phyloP scores from a whole-genome alignment of 2,797 vertebrate genomes.

The Odontamblyopus lacepedii region DNA sequence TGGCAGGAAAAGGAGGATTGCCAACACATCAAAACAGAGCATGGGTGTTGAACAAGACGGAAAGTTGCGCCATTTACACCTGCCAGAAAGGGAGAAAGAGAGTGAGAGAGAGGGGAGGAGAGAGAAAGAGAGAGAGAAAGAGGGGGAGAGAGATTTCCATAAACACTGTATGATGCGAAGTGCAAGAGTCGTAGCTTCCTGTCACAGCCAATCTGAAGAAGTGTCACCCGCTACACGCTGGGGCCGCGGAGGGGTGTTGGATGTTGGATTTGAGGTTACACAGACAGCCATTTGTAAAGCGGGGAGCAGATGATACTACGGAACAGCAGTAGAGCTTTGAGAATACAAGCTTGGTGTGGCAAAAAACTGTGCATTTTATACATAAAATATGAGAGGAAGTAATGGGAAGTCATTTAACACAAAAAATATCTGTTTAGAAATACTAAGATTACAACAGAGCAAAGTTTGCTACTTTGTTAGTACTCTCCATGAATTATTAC shows the following conservation, averaged over 20 bases:
- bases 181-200: conserved; percentile 54
- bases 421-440: background rate
- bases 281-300: conserved; percentile 55
- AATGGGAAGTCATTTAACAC: conserved; percentile 3
- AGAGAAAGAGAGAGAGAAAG: conserved; percentile 29
- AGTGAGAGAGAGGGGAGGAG: conserved; percentile 28
- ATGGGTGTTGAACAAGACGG: conserved; percentile 77
- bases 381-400: background rate
- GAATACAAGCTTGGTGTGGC: background rate
- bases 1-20: conserved; percentile 74
- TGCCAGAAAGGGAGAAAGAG: conserved; percentile 50
- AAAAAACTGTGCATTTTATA: background rate
- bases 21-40: conserved; percentile 79
- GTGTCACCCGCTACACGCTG: conserved; percentile 61
- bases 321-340: conserved; percentile 41
- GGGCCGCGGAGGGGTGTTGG: conserved; percentile 60
- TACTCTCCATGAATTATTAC: background rate
- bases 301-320: conserved; percentile 32
- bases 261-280: conserved; percentile 49
- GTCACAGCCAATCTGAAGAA: conserved; percentile 59
- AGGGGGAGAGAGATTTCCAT: conserved; percentile 58
- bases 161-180: conserved; percentile 37
- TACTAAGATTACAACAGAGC: background rate
- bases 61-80: conserved; percentile 77
- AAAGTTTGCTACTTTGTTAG: background rate